These are phyloP conservation scores for Callorhinus ursinus DNA, from an alignment of 2,113 vertebrate species.

Conservation along the genomic window DNA sequence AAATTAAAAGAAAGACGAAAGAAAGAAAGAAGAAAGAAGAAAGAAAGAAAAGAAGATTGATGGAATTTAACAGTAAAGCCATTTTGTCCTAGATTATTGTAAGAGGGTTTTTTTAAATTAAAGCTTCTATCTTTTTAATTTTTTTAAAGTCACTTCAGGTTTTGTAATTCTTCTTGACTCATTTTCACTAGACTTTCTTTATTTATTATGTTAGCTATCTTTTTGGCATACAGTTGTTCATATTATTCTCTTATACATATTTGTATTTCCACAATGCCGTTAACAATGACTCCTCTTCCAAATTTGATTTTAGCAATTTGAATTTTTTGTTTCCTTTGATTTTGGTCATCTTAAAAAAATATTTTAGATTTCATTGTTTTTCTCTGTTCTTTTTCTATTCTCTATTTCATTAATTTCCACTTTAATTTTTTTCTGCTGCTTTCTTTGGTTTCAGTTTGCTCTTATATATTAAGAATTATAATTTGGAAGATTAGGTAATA, in stretches of 20 bases:
- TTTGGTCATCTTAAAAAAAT: neutral
- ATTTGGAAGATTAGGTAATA: neutral
- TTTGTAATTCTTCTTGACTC: neutral
- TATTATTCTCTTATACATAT: neutral
- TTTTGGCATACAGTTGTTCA: neutral
- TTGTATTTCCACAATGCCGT: neutral
- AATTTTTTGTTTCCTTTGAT: neutral
- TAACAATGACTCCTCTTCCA: neutral
- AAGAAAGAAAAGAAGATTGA: neutral
- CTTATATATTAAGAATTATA: neutral
- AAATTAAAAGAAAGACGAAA: no score
- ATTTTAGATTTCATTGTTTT: neutral
- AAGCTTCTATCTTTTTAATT: neutral
- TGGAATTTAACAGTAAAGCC: neutral
- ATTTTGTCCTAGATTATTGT: neutral
- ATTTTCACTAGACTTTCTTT: no score
- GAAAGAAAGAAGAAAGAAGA: no score
- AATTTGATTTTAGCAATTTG: neutral
- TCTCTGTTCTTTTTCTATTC: neutral
- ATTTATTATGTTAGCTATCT: neutral
- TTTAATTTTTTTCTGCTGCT: neutral
- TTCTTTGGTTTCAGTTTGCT: neutral
- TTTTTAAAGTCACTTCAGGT: neutral
- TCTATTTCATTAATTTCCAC: neutral
- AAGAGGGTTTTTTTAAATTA: neutral